A percentile compares a stretch with the other conserved stretches of the same genome.
Evolutionary conservation across 2,113 vertebrate species (phyloP).

Genomic region (Protobothrops mucrosquamatus): DNA sequence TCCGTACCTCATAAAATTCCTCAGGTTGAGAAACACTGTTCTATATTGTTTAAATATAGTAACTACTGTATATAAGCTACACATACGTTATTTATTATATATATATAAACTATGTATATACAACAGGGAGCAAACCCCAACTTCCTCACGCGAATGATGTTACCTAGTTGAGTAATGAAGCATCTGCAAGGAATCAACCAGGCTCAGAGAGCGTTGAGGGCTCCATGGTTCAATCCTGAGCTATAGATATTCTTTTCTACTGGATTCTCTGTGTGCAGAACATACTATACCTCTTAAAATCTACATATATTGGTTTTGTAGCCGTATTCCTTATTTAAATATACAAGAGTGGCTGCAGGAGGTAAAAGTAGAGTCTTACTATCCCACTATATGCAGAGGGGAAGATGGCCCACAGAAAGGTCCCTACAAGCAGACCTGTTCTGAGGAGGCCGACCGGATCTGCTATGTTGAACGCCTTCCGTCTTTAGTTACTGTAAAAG

Average conservation of each 20-base stretch:
- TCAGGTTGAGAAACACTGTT: no score
- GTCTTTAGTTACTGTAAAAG: not conserved
- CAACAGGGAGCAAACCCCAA: not conserved
- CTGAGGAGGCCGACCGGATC: not conserved
- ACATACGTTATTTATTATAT: not conserved
- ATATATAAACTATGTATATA: not conserved
- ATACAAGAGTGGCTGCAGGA: not conserved
- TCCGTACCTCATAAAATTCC: no score
- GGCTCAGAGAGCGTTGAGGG: not conserved
- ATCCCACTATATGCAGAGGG: not conserved
- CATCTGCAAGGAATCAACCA: not conserved
- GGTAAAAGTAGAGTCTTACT: not conserved
- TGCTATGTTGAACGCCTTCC: not conserved
- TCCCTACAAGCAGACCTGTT: not conserved
- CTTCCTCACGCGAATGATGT: not conserved
- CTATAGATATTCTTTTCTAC: not conserved
- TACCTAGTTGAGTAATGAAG: not conserved
- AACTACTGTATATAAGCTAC: not conserved
- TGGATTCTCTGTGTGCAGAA: not conserved
- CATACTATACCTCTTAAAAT: not conserved
- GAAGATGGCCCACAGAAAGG: not conserved
- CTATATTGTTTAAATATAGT: not conserved
- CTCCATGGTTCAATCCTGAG: not conserved
- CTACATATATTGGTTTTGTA: not conserved
- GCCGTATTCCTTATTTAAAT: not conserved